Percentiles rank a stretch among this genome's conserved stretches.
Evolutionary conservation across 2,113 vertebrate genomes (phyloP).

Genomic region (Chroicocephalus ridibundus): DNA sequence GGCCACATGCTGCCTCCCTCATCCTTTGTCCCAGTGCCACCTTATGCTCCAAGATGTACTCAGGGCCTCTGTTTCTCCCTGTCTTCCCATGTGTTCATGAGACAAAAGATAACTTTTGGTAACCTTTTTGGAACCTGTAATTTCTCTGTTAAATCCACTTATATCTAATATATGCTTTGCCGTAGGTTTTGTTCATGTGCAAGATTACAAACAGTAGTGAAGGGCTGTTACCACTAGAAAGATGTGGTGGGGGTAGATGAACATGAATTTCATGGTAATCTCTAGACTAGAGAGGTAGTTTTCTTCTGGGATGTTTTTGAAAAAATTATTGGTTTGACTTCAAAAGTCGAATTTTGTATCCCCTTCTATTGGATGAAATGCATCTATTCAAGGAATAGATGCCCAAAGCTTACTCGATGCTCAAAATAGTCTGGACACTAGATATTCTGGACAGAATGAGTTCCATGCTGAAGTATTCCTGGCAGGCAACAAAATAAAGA

Average conservation of each 20-base stretch:
- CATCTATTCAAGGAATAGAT: background rate
- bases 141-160: background rate
- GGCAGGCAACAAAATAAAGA: background rate
- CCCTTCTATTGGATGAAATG: background rate
- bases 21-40: background rate
- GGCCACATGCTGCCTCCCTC: background rate
- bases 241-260: background rate
- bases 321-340: background rate
- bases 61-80: background rate
- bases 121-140: background rate
- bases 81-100: background rate
- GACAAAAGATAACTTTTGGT: background rate
- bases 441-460: background rate
- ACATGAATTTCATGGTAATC: background rate
- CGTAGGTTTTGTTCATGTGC: background rate
- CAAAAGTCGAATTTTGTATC: background rate
- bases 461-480: background rate
- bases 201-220: background rate
- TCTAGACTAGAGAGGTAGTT: background rate
- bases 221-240: background rate
- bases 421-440: background rate
- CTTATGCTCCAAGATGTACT: background rate
- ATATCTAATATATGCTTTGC: background rate
- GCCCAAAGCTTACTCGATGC: background rate
- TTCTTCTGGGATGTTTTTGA: background rate